A percentile compares a stretch with the other conserved stretches of the same genome.
These are phyloP conservation scores for Lasius platythorax DNA, from an alignment of 2,888 invertebrate species.

Conservation along the genomic window DNA sequence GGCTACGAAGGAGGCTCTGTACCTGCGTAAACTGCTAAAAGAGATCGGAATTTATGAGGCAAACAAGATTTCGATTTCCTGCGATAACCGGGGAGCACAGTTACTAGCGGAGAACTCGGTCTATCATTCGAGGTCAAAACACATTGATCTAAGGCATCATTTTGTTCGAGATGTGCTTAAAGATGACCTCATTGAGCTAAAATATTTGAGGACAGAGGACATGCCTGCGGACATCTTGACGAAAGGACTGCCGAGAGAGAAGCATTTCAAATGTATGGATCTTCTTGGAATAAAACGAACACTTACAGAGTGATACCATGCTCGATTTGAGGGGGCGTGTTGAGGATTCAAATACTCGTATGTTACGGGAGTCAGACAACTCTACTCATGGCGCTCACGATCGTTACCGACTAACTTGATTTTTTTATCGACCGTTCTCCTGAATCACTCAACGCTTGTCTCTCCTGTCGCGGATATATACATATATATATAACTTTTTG, in stretches of 20 bases:
- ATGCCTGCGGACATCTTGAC: neutral
- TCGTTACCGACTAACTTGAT: too few relatives aligned
- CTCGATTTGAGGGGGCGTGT: too few relatives aligned
- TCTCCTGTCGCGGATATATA: too few relatives aligned
- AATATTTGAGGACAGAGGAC: neutral
- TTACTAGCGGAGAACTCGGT: neutral
- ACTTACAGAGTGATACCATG: neutral
- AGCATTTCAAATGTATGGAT: neutral
- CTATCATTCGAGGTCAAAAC: slow-evolving; percentile 1
- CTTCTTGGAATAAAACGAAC: neutral
- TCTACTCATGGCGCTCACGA: too few relatives aligned
- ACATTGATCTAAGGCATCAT: neutral
- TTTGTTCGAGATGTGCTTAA: neutral
- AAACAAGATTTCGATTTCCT: neutral
- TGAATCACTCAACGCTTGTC: too few relatives aligned
- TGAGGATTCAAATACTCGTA: slow-evolving; percentile 3
- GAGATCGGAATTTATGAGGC: neutral
- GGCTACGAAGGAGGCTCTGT: neutral
- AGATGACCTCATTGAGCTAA: neutral
- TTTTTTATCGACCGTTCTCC: too few relatives aligned
- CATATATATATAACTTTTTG: too few relatives aligned
- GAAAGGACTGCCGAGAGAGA: neutral
- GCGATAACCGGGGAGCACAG: neutral
- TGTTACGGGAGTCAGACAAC: too few relatives aligned
- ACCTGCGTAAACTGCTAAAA: neutral